Evolutionary conservation across 2,113 vertebrate genomes (phyloP), one percentile per base, ranked within the genome.

Genomic region (Balaenoptera acutorostrata): DNA sequence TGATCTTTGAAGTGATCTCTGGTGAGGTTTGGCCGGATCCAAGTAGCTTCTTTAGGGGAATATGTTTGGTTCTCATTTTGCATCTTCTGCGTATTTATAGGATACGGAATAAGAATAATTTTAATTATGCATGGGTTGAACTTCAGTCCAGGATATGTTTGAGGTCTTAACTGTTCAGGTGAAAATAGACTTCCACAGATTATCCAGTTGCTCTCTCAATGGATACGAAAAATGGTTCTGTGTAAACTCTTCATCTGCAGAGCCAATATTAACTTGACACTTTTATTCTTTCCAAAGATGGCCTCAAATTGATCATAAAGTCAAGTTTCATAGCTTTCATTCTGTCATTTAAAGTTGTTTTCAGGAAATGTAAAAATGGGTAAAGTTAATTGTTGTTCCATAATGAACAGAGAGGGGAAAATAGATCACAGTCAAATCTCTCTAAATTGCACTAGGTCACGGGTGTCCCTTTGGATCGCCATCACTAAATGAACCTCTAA

Each of bases 1-100:
- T 92, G 98, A 98, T 97, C 93, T 97, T 98, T 98, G 96, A 98
- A 97, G 89, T 59, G 61, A 97, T 97, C 92, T 93, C 95, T 96
- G 94, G 90, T 97, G 96, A 98, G 85, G 31, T 93, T 90, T 86
- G 94, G 12, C 86, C 93, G 82, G 69, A 66, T 92, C 72, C 96
- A 4, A 3, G 90, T 39, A 95, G 85, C 74, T 82, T 96, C 93
- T 90, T 80, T 88, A 93, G 90, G 96, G 61, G 27, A 97, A 33
- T 86, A 55, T 46, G 55, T 97, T 97, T 92, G 11, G 93, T 96
- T 96, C 92, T 80, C 46, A 8, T 96, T 84, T 97, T 98, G 49
- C 49, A 96, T 80, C 29, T 78, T 61, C 74, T 98, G 96, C 97
- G 95, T 98, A 97, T 96, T 98, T 97, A 98, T 97, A 89, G 82